phyloP scores from a whole-genome alignment of 2,797 vertebrate species.

The Acipenser transmontanus region DNA sequence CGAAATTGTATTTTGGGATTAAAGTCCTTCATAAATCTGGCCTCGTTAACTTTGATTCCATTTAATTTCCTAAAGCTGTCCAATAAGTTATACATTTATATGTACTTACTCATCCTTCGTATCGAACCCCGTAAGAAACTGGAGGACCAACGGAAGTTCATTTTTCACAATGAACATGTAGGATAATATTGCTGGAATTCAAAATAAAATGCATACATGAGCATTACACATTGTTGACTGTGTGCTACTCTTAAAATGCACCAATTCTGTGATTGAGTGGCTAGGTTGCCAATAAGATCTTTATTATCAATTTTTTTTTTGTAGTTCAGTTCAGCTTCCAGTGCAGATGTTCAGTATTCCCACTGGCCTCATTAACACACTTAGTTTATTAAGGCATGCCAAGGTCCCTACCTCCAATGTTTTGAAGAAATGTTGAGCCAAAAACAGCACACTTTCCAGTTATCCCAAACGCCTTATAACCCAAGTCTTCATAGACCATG shows the following conservation, averaged over 20 bases:
- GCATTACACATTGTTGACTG: neutral
- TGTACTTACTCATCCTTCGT: conserved; percentile 53
- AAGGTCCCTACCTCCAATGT: conserved; percentile 53
- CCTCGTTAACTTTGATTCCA: too few species aligned
- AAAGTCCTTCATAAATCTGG: too few species aligned
- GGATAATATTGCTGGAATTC: conserved; percentile 59
- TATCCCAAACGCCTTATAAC: conserved; percentile 62
- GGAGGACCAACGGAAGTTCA: conserved; percentile 63
- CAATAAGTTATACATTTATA: neutral
- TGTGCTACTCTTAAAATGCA: too few species aligned
- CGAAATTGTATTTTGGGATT: too few species aligned
- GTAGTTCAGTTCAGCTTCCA: neutral
- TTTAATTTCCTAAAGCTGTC: too few species aligned
- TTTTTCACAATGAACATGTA: conserved; percentile 73
- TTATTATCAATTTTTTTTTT: too few species aligned
- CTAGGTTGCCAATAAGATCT: too few species aligned
- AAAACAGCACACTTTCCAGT: conserved; percentile 63
- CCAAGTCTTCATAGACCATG: conserved; percentile 70
- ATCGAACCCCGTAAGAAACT: conserved; percentile 55
- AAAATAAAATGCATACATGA: conserved; percentile 24
- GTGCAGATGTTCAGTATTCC: neutral
- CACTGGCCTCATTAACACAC: neutral
- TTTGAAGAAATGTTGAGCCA: conserved; percentile 66
- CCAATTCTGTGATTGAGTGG: too few species aligned
- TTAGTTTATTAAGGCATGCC: neutral